Evolutionary conservation across 1,140 invertebrate genomes (phyloP), one percentile per base, ranked within the genome.

Genomic region (Lordiphosa stackelbergi): DNA sequence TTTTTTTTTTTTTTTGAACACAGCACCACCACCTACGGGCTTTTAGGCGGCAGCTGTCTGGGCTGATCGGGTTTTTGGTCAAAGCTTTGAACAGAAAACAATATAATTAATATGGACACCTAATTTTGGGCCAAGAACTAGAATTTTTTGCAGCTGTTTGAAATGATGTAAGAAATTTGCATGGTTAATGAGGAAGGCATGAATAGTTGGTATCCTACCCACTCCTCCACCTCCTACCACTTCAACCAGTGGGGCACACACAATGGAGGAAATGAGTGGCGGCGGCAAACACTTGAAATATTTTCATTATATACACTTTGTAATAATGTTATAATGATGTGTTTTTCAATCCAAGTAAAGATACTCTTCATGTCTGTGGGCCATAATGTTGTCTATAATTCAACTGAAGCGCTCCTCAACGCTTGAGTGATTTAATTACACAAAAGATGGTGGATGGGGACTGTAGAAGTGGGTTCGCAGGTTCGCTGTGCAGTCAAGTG

Each of bases 401-500:
- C 53, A 57, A 40, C 47, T 54, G 35, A 59, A 59, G 56, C 42
- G 61, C 42, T 41, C 28, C 49, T 78, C 77, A 75, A 81, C 71
- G 75, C 62, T 81, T 43, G 75, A 79, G 75, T 81, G 75, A 79
- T 79, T 79, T 79, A 79, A 79, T 79, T 79, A 79, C 73, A 77
- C 58, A 61, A 71, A 63, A 68, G 58, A 56, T 43, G 46, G 34
- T 53, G 41, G n/a, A 9, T 16, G 48, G 36, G 41, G 53, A 35
- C 28, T 4, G 4, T 10, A 12, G 36, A 31, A 37, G 37, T 28
- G 38, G 24, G 6, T 31, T 31, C 28, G 28, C 28, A 36, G 12
- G 22, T 51, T 16, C 40, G 48, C 42, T 75, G 73, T 78, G 75
- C 74, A 79, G 71, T 81, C 74, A 79, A 81, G 75, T 79, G 74